Evolutionary conservation across 2,888 invertebrate species (phyloP), one percentile per base, ranked within the genome.

Genomic region (Oxycera nigricornis): DNA sequence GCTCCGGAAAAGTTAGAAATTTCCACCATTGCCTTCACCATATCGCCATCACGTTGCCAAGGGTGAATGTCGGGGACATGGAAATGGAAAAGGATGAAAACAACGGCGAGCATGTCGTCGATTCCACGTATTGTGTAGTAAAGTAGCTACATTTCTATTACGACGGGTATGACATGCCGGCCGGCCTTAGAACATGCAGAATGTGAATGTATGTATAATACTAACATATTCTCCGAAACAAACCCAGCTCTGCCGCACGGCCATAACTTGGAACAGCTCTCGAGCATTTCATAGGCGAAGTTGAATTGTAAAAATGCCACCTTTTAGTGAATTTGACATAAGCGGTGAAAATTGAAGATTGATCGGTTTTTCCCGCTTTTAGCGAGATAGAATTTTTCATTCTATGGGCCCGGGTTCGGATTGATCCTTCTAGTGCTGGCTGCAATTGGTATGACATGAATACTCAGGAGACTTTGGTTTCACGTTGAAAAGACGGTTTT

Each of bases 331-430:
- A 72, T 82, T 82, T 84, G 84, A 84, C 83, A 84, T 82, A 81
- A 82, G 82, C 83, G 84, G 84, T 83, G 84, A 85, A 85, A 85
- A 85, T 84, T 83, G 81, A 82, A 85, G 84, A 85, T 85, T 85
- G 85, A 85, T 85, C 84, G 83, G 83, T 73, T 62, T 50, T 59
- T 61, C 20, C 24, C 46, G 59, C 61, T 30, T 62, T 73, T 46
- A 50, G 24, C 31, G 46, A 28, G 17, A 61, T 50, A 39, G 1
- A 17, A 55, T 72, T 68, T 68, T 52, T 50, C n/a, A 26, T 46
- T 46, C 22, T 3, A 22, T 55, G 6, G 55, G 20, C 24, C 20
- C 30, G 24, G 26, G n/a, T 50, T 28, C 24, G 28, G 28, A 30
- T 68, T 50, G 50, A n/a, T n/a, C 2, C 50, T 28, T 7, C 6